A percentile compares a stretch with the other conserved stretches of the same genome.
phyloP scores from a whole-genome alignment of 1,140 invertebrate species.

The Hycleus phaleratus region DNA sequence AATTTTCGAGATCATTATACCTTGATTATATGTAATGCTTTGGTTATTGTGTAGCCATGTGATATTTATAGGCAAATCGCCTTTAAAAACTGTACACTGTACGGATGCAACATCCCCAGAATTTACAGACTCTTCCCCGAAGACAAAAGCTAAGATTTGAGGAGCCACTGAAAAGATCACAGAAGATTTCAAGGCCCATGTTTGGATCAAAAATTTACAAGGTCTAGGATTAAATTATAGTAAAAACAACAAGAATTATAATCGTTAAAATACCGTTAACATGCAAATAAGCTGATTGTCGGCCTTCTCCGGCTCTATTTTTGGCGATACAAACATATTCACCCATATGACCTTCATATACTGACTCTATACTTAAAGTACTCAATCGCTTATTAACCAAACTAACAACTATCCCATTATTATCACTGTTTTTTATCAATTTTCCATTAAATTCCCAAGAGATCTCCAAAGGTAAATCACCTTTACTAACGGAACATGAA shows the following conservation, averaged over 20 bases:
- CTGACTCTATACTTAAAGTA: slow-evolving; percentile 49
- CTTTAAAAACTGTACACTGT: slow-evolving; percentile 64
- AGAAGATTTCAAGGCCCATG: slow-evolving; percentile 17
- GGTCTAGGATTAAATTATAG: slow-evolving; percentile 34
- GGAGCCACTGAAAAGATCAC: slow-evolving; percentile 38
- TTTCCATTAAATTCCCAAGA: slow-evolving; percentile 53
- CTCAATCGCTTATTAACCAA: slow-evolving; percentile 28
- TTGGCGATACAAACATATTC: slow-evolving; percentile 65
- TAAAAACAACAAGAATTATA: slow-evolving; percentile 3
- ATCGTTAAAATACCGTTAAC: slow-evolving; percentile 50
- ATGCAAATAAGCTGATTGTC: slow-evolving; percentile 52
- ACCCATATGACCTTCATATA: slow-evolving; percentile 58
- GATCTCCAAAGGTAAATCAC: slow-evolving; percentile 55
- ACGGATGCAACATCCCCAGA: slow-evolving; percentile 62
- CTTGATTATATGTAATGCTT: slow-evolving; percentile 33
- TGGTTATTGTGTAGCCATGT: slow-evolving; percentile 48
- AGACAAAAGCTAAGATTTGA: slow-evolving; percentile 44
- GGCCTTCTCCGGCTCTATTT: slow-evolving; percentile 52
- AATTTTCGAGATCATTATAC: slow-evolving; percentile 41
- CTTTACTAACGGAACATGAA: slow-evolving; percentile 53
- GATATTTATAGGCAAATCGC: slow-evolving; percentile 66
- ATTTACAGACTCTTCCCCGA: slow-evolving; percentile 54
- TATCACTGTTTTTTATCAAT: slow-evolving; percentile 18
- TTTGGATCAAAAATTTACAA: background rate
- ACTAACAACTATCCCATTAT: slow-evolving; percentile 24